phyloP scores from a whole-genome alignment of 2,797 vertebrate species.

The Betta splendens region DNA sequence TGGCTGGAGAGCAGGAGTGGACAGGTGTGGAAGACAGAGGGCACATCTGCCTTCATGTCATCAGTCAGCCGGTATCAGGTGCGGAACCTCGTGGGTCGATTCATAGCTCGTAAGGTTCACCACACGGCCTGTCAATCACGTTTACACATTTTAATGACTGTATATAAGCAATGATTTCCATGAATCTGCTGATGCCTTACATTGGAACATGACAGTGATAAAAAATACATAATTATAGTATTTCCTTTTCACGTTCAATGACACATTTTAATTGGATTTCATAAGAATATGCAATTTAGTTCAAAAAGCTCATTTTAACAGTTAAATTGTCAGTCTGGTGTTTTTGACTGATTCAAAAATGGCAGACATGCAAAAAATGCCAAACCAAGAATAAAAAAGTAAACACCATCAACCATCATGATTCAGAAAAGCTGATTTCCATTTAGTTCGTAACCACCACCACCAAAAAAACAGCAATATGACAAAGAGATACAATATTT shows the following conservation, averaged over 20 bases:
- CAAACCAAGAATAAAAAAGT: not conserved
- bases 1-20: constrained; percentile 42
- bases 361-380: not conserved
- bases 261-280: too few species aligned
- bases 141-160: not conserved
- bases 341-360: not conserved
- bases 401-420: not conserved
- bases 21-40: constrained; percentile 68
- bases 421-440: too few species aligned
- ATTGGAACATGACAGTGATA: not conserved
- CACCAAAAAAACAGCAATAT: too few species aligned
- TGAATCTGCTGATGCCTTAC: not conserved
- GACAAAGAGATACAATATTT: too few species aligned
- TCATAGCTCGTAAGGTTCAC: constrained; percentile 4
- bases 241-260: too few species aligned
- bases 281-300: too few species aligned
- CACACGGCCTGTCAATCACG: not conserved
- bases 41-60: constrained; percentile 58
- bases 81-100: constrained; percentile 26
- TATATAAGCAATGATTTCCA: not conserved
- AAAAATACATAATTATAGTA: not conserved
- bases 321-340: too few species aligned
- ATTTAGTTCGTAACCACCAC: too few species aligned
- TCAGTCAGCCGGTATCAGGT: constrained; percentile 25
- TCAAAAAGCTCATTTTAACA: too few species aligned